Conservation (phyloP, 2,888 invertebrate genomes). For the Acleris literana region DNA sequence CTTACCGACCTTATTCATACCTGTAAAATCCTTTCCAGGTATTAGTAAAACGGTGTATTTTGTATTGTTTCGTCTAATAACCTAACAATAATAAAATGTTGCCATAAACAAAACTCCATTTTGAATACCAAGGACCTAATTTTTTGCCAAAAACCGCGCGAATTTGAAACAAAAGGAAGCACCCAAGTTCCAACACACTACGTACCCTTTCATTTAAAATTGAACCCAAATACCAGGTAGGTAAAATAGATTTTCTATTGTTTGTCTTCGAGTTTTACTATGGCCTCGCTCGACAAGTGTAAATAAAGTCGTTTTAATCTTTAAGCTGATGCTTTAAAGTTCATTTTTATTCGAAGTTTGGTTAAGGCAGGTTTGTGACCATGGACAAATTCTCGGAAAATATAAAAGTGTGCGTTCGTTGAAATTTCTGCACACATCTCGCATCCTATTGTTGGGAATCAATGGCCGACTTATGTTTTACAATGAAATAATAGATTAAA, state of each 20-base stretch:
- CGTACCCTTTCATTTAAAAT: not conserved
- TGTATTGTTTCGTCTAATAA: too few relatives aligned
- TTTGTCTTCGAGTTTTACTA: not conserved
- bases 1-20: too few relatives aligned
- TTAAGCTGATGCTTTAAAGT: not conserved
- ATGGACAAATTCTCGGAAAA: constrained; percentile 47
- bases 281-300: constrained; percentile 9
- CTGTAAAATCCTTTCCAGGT: too few relatives aligned
- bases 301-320: constrained; percentile 1
- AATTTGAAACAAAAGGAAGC: constrained; percentile 57
- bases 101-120: constrained; percentile 21
- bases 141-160: constrained; percentile 26
- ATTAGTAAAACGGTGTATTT: too few relatives aligned
- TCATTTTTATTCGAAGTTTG: not conserved
- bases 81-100: constrained; percentile 9
- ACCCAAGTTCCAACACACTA: constrained; percentile 17
- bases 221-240: not conserved
- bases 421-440: constrained; percentile 60
- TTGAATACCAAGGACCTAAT: constrained; percentile 16
- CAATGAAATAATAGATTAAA: constrained; percentile 26
- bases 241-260: constrained; percentile 1
- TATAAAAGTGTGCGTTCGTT: constrained; percentile 59
- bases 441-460: constrained; percentile 38
- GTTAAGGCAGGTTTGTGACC: constrained; percentile 14
- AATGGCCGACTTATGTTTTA: constrained; percentile 26